Percentiles rank a stretch among this genome's conserved stretches.
Conservation (phyloP, 2,113 vertebrate genomes). For the Pantherophis guttatus region DNA sequence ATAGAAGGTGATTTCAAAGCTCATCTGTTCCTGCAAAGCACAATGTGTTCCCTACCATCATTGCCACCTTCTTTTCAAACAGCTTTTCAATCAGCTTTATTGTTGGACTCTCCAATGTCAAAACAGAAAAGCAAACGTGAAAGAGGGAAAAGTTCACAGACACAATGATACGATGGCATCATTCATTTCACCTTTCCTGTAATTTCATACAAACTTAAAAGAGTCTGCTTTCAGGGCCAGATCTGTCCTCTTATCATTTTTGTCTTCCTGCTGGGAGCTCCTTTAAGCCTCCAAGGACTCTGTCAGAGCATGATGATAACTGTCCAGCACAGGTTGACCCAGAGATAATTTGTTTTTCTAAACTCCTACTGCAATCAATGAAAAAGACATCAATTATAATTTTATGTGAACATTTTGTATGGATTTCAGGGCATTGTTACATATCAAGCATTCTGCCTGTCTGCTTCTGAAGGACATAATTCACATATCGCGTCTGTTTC, state of each 20-base stretch:
- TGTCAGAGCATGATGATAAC: neutral
- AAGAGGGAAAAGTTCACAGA: slow-evolving; percentile 43
- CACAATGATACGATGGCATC: slow-evolving; percentile 2
- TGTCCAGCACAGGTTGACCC: neutral
- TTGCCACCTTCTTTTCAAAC: slow-evolving; percentile 55
- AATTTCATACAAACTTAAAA: slow-evolving; percentile 56
- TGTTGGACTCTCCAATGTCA: slow-evolving; percentile 28
- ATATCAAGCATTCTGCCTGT: neutral
- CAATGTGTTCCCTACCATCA: slow-evolving; percentile 11
- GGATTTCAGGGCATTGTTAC: neutral
- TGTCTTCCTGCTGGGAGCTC: neutral
- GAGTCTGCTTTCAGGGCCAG: slow-evolving; percentile 52
- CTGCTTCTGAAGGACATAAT: neutral
- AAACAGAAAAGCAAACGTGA: slow-evolving; percentile 41
- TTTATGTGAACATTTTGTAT: neutral
- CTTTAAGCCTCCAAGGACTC: neutral
- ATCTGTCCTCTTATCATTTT: slow-evolving; percentile 43
- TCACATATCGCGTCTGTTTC: neutral
- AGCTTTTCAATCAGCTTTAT: slow-evolving; percentile 70
- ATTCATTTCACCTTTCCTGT: slow-evolving; percentile 54
- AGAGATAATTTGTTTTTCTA: neutral
- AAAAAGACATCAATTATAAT: neutral
- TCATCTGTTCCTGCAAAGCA: slow-evolving; percentile 64
- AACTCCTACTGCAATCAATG: neutral
- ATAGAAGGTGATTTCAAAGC: slow-evolving; percentile 73